Conservation (phyloP, 2,113 vertebrate species). For the Calyptomena viridis region DNA sequence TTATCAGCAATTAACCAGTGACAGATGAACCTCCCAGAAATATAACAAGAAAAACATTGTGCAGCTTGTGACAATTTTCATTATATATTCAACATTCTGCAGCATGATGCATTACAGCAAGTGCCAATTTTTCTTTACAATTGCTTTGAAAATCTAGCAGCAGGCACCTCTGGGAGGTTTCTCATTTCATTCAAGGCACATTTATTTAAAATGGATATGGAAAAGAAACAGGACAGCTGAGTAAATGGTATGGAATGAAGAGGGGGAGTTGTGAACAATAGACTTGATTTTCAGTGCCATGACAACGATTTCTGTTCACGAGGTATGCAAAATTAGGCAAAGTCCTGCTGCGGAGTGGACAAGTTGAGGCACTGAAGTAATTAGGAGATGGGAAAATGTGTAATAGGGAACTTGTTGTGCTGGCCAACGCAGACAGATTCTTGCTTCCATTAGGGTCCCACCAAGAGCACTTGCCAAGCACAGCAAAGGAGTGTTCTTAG, state of each 20-base stretch:
- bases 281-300: constrained; percentile 31
- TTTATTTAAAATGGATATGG: constrained; percentile 9
- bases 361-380: constrained; percentile 3
- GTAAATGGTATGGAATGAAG: constrained; percentile 5
- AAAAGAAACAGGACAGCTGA: constrained; percentile 23
- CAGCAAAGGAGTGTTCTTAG: background rate
- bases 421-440: constrained; percentile 4
- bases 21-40: constrained; percentile 44
- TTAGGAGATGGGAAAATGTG: background rate
- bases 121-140: constrained; percentile 56
- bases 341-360: background rate
- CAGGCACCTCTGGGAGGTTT: constrained; percentile 34
- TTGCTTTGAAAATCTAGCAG: constrained; percentile 48
- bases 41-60: constrained; percentile 37
- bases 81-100: constrained; percentile 39
- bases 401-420: background rate
- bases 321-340: background rate
- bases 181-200: constrained; percentile 49
- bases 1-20: constrained; percentile 66
- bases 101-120: background rate
- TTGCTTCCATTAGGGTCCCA: background rate
- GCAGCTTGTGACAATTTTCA: constrained; percentile 7
- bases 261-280: background rate
- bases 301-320: background rate
- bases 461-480: background rate